A percentile compares a stretch with the other conserved stretches of the same genome.
phyloP scores from a whole-genome alignment of 1,140 invertebrate species.

The Pseudobourletiella spinata region DNA sequence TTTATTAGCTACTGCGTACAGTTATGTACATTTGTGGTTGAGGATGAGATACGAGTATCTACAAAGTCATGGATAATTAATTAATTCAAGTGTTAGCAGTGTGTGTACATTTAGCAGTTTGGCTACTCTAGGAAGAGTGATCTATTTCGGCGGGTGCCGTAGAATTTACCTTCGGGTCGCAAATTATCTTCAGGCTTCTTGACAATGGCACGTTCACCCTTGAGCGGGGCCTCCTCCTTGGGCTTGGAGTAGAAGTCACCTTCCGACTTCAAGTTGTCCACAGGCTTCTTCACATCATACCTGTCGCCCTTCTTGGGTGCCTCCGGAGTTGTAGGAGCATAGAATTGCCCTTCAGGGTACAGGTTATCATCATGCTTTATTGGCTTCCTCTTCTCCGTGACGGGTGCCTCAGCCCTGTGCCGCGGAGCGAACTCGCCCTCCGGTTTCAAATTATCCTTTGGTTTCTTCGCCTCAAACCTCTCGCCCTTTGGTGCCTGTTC shows the following conservation, averaged over 20 bases:
- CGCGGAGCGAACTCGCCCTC: constrained; percentile 9
- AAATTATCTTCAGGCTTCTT: constrained; percentile 54
- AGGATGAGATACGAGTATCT: too few relatives aligned
- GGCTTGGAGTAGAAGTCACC: constrained; percentile 38
- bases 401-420: constrained; percentile 40
- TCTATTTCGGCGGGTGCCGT: too few relatives aligned
- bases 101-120: too few relatives aligned
- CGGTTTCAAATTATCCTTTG: constrained; percentile 36
- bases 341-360: constrained; percentile 35
- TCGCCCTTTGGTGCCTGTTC: constrained; percentile 40
- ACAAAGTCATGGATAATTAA: too few relatives aligned
- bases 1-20: too few relatives aligned
- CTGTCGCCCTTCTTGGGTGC: constrained; percentile 42
- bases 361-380: constrained; percentile 54
- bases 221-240: constrained; percentile 8
- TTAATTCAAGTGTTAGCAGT: too few relatives aligned
- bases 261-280: constrained; percentile 43
- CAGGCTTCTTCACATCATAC: constrained; percentile 44
- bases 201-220: constrained; percentile 39
- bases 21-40: too few relatives aligned
- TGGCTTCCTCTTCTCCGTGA: constrained; percentile 43
- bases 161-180: too few relatives aligned
- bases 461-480: constrained; percentile 46
- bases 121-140: too few relatives aligned
- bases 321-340: constrained; percentile 23